Evolutionary conservation across 2,888 invertebrate species (phyloP).

Genomic region (Argyra leucocephala): DNA sequence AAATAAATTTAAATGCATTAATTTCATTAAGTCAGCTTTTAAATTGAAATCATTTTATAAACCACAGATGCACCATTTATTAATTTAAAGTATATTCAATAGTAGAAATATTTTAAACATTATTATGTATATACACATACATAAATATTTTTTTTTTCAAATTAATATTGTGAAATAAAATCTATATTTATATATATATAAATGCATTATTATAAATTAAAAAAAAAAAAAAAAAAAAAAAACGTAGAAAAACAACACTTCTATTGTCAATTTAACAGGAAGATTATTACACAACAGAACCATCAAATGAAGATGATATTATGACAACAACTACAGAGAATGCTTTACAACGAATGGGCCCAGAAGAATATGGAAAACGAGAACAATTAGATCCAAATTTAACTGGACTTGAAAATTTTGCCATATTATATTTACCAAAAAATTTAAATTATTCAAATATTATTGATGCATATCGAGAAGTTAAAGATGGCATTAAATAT

Average conservation of each 20-base stretch:
- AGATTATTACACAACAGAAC: not conserved
- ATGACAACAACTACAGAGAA: not conserved
- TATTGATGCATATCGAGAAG: conserved; percentile 40
- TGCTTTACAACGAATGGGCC: not conserved
- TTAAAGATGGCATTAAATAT: conserved; percentile 39
- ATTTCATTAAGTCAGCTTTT: no score
- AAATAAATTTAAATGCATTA: no score
- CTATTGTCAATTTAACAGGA: not conserved
- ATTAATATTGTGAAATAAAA: no score
- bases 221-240: not conserved
- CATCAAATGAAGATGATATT: not conserved
- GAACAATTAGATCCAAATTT: conserved; percentile 40
- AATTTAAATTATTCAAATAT: conserved; percentile 39
- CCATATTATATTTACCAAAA: conserved; percentile 38
- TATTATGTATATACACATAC: no score
- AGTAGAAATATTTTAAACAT: no score
- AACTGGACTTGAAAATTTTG: conserved; percentile 40
- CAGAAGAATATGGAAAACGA: conserved; percentile 14
- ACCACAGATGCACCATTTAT: no score
- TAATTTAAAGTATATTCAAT: no score
- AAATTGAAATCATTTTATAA: no score
- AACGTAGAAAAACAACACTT: not conserved
- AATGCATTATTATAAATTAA: no score
- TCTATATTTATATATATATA: no score
- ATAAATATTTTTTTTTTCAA: no score